Conservation (phyloP, 1,140 invertebrate genomes). For the Zaprionus capensis region DNA sequence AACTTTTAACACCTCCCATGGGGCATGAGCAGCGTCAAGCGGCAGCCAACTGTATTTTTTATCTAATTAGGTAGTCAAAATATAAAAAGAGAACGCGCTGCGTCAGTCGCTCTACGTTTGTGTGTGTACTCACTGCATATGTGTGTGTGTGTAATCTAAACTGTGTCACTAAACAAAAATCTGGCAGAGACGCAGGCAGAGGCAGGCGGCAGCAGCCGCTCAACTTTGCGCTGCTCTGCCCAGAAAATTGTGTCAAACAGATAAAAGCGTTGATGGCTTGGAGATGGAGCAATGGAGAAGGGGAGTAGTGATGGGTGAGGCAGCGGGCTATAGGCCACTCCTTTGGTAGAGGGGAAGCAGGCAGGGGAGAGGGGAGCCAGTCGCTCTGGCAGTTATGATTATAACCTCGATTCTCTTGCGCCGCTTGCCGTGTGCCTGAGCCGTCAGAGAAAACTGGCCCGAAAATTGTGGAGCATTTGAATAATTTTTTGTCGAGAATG, state of each 20-base stretch:
- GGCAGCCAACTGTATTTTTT: slow-evolving; percentile 60
- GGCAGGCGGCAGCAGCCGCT: slow-evolving; percentile 28
- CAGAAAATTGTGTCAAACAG: slow-evolving; percentile 80
- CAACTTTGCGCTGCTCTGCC: slow-evolving; percentile 66
- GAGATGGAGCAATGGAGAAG: slow-evolving; percentile 6
- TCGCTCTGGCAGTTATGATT: slow-evolving; percentile 60
- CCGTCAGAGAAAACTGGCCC: slow-evolving; percentile 63
- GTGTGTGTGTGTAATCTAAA: slow-evolving; percentile 67
- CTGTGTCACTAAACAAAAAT: slow-evolving; percentile 81
- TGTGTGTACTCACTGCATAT: slow-evolving; percentile 13
- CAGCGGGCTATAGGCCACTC: slow-evolving; percentile 56
- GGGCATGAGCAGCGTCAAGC: slow-evolving; percentile 15
- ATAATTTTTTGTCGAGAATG: slow-evolving; percentile 75
- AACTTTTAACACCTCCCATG: slow-evolving; percentile 53
- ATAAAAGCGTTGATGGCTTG: slow-evolving; percentile 57
- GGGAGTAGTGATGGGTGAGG: not conserved
- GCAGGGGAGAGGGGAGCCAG: not conserved
- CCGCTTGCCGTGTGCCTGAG: slow-evolving; percentile 32
- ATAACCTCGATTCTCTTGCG: slow-evolving; percentile 73
- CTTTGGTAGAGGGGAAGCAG: slow-evolving; percentile 19
- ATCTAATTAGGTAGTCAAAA: slow-evolving; percentile 81
- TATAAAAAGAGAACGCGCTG: slow-evolving; percentile 48
- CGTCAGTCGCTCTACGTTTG: not conserved
- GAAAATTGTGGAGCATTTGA: slow-evolving; percentile 81
- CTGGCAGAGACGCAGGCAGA: slow-evolving; percentile 28